phyloP scores from a whole-genome alignment of 1,140 invertebrate species.

The Holotrichia oblita region DNA sequence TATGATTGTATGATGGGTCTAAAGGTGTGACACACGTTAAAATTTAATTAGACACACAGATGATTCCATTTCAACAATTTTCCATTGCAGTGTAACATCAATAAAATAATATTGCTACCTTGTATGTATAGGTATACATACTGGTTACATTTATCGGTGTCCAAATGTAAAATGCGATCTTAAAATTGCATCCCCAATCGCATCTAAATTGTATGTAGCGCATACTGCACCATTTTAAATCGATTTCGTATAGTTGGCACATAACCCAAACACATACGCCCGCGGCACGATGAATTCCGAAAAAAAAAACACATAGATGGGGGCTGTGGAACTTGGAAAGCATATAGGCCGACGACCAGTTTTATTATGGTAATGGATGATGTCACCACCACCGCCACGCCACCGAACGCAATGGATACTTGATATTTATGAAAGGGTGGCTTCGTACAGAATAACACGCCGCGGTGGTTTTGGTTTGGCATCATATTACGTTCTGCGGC shows the following conservation, averaged over 20 bases:
- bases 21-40: too few species aligned
- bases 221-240: not conserved
- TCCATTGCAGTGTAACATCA: too few species aligned
- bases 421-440: slow-evolving; percentile 41
- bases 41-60: too few species aligned
- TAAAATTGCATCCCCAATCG: too few species aligned
- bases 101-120: too few species aligned
- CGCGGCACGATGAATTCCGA: not conserved
- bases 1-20: too few species aligned
- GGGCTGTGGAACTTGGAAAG: slow-evolving; percentile 1
- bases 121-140: too few species aligned
- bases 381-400: slow-evolving; percentile 33
- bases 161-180: not conserved
- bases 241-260: not conserved
- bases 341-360: not conserved
- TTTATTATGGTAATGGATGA: slow-evolving; percentile 41
- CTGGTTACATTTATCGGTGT: not conserved
- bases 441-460: slow-evolving; percentile 3
- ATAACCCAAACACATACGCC: not conserved
- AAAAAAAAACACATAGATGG: slow-evolving; percentile 18
- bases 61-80: too few species aligned
- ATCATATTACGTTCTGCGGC: slow-evolving; percentile 37
- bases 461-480: slow-evolving; percentile 36
- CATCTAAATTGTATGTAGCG: too few species aligned
- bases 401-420: slow-evolving; percentile 38